These are phyloP conservation scores for Hipposideros larvatus DNA, from an alignment of 2,797 vertebrate species.

Conservation along the genomic window DNA sequence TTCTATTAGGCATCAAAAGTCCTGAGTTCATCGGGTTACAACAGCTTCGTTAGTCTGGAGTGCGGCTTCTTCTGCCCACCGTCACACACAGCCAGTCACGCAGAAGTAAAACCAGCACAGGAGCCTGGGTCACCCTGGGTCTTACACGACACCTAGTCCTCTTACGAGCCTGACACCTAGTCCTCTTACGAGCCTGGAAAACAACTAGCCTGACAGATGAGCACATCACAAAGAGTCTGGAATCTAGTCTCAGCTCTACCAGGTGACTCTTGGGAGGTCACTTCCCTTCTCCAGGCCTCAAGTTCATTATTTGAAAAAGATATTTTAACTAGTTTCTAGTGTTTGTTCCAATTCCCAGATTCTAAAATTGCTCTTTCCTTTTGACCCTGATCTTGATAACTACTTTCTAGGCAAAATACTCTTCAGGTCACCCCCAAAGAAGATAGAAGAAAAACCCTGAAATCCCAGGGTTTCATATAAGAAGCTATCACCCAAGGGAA, in stretches of 20 bases:
- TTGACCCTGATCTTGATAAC: slow-evolving; percentile 8
- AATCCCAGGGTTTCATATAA: background rate
- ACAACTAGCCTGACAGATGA: background rate
- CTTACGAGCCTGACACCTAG: too few species aligned
- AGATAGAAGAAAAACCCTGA: background rate
- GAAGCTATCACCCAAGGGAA: background rate
- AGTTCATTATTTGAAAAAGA: slow-evolving; percentile 31
- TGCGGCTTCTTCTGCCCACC: background rate
- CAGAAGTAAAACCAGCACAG: slow-evolving; percentile 1
- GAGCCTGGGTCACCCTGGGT: background rate
- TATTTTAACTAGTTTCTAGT: slow-evolving; percentile 40
- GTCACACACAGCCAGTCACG: background rate
- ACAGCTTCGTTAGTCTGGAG: background rate
- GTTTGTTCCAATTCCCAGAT: slow-evolving; percentile 30
- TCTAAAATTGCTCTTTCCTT: slow-evolving; percentile 42
- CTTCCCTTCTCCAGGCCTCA: slow-evolving; percentile 30
- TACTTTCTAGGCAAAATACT: slow-evolving; percentile 35
- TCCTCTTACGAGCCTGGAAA: background rate
- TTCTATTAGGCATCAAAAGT: background rate
- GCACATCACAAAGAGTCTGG: background rate
- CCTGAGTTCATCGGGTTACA: background rate
- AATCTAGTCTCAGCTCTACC: background rate
- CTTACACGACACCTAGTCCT: background rate
- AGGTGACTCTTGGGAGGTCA: background rate
- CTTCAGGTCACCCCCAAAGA: slow-evolving; percentile 29